Conservation (phyloP, 2,888 invertebrate genomes). For the Nemoura dubitans region DNA sequence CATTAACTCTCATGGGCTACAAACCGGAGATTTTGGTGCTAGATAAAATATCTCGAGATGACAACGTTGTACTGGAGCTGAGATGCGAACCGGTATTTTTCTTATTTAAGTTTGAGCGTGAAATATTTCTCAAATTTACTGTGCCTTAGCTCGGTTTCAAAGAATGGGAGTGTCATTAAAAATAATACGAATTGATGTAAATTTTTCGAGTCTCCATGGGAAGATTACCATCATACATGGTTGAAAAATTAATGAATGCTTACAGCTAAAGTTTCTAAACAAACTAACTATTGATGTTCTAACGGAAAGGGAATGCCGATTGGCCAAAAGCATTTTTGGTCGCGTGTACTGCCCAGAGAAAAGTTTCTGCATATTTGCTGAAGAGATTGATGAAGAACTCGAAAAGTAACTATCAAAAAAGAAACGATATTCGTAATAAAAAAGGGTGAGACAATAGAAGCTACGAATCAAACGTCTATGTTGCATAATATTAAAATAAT, state of each 20-base stretch:
- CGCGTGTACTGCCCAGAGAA: too few relatives aligned
- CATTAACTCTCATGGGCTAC: background rate
- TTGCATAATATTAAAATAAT: too few relatives aligned
- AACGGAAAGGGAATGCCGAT: too few relatives aligned
- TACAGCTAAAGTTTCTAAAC: background rate
- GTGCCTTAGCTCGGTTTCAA: background rate
- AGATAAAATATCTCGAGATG: background rate
- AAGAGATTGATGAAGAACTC: too few relatives aligned
- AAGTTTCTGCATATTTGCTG: too few relatives aligned
- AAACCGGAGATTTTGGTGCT: background rate
- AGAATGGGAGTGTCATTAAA: background rate
- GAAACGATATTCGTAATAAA: too few relatives aligned
- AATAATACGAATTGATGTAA: slow-evolving; percentile 2
- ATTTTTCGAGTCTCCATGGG: background rate
- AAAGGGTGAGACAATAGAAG: too few relatives aligned
- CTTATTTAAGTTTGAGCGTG: background rate
- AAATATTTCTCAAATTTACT: background rate
- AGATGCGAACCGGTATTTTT: slow-evolving; percentile 12
- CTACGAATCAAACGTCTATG: too few relatives aligned
- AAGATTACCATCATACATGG: background rate
- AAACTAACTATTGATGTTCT: background rate
- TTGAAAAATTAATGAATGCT: background rate
- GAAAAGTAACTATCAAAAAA: too few relatives aligned
- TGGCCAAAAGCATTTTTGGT: too few relatives aligned
- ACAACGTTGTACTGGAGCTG: background rate